Conservation (phyloP, 2,888 invertebrate genomes). For the Conops quadrifasciatus region DNA sequence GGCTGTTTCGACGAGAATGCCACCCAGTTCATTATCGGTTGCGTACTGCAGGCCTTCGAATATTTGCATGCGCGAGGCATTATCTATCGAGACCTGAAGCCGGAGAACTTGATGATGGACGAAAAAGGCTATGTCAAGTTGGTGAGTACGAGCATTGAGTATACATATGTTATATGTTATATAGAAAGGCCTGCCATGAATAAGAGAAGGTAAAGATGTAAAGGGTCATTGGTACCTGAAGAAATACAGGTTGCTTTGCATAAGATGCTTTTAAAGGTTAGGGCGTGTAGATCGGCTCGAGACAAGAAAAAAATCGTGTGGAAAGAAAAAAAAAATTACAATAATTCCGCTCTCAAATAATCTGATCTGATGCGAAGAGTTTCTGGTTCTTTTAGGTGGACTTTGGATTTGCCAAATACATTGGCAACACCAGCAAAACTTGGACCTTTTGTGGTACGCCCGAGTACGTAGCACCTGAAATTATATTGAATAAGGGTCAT, state of each 20-base stretch:
- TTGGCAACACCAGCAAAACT: conserved; percentile 82
- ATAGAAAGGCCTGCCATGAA: too few species aligned
- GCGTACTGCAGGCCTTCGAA: conserved; percentile 91
- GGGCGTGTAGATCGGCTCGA: too few species aligned
- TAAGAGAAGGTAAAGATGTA: too few species aligned
- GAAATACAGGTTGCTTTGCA: too few species aligned
- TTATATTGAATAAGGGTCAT: conserved; percentile 82
- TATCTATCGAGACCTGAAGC: conserved; percentile 91
- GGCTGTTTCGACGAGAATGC: conserved; percentile 83
- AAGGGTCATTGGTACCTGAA: too few species aligned
- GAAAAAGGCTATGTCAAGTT: conserved; percentile 87
- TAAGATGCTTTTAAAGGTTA: too few species aligned
- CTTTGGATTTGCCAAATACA: conserved; percentile 92
- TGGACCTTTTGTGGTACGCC: conserved; percentile 98
- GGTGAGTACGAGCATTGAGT: conserved; percentile 68
- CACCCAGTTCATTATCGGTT: conserved; percentile 88
- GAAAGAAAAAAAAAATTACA: too few species aligned
- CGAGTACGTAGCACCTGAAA: conserved; percentile 89
- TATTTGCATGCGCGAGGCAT: conserved; percentile 87
- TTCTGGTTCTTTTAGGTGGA: conserved; percentile 71
- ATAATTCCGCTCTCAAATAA: background rate
- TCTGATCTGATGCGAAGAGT: background rate
- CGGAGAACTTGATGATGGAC: conserved; percentile 91
- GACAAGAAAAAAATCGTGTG: too few species aligned
- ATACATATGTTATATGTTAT: conserved; percentile 13